Percentiles rank a stretch among this genome's conserved stretches.
phyloP scores from a whole-genome alignment of 2,797 vertebrate species.

The Pseudocheirus occidentalis region DNA sequence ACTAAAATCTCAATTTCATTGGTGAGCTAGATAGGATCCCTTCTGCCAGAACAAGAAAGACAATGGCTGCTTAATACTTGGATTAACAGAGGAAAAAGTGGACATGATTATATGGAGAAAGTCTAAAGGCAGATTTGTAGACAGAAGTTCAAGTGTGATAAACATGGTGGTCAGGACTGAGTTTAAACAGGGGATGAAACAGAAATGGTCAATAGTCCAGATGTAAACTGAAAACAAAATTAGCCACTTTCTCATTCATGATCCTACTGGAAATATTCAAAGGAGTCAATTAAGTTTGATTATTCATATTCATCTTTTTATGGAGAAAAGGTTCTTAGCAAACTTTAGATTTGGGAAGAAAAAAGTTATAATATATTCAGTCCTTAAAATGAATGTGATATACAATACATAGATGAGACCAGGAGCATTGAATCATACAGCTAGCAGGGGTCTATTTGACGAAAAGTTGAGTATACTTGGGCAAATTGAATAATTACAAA shows the following conservation, averaged over 20 bases:
- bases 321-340: neutral
- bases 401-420: neutral
- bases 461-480: neutral
- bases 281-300: neutral
- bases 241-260: neutral
- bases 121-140: constrained; percentile 55
- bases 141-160: constrained; percentile 62
- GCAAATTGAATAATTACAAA: constrained; percentile 24
- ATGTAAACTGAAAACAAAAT: constrained; percentile 7
- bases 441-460: neutral
- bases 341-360: neutral
- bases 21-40: constrained; percentile 25
- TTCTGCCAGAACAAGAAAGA: constrained; percentile 18
- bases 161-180: constrained; percentile 52
- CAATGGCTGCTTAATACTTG: constrained; percentile 22
- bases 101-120: constrained; percentile 49
- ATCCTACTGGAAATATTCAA: neutral
- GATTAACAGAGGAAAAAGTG: neutral
- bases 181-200: neutral
- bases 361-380: neutral
- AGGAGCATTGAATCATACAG: neutral
- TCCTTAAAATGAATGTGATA: neutral
- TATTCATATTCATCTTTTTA: neutral
- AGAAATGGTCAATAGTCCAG: neutral
- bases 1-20: constrained; percentile 32